Evolutionary conservation across 2,888 invertebrate species (phyloP), one percentile per base, ranked within the genome.

Genomic region (Acheta domesticus): DNA sequence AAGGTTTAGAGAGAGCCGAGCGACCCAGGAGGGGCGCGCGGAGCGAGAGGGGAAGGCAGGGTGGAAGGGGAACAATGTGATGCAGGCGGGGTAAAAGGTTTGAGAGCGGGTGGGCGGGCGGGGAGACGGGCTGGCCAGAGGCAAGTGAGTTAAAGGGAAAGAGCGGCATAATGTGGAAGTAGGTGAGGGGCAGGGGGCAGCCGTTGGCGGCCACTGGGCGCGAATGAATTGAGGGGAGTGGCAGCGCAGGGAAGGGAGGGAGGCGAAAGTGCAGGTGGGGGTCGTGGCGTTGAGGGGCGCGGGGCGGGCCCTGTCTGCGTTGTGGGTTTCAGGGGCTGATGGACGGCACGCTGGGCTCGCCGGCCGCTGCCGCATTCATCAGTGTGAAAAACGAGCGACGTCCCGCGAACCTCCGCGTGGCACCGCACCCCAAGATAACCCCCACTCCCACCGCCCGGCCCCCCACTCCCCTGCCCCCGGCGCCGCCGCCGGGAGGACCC

Each of bases 381-480:
- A 62, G 62, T 11, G 62, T 62, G 62, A 62, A 62, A 62, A 62
- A 62, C 62, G 62, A 62, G 62, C 62, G 14, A 19, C n/a, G 62
- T 14, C 36, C 14, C 62, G 62, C 62, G 4, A 62, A 3, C 62
- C 62, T 62, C 62, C 62, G 62, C 62, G 62, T 62, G 62, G n/a
- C 62, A 62, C n/a, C 62, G 62, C 62, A n/a, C 62, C 36, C 19
- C 62, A 62, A 62, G 62, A 62, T 62, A 62, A 62, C 62, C n/a
- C 36, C 16, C 62, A 5, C 62, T n/a, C 62, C 8, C n/a, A 5
- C 62, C 62, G 5, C n/a, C n/a, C 62, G 2, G 4, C 62, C n/a
- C 8, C n/a, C 14, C 14, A 3, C 62, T 62, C 62, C 62, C 14
- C n/a, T 14, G 62, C n/a, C 14, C 16, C 14, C 62, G 62, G 62